Percentiles rank a stretch among this genome's conserved stretches.
Conservation (phyloP, 2,113 vertebrate species). For the Emydura subglobosa region DNA sequence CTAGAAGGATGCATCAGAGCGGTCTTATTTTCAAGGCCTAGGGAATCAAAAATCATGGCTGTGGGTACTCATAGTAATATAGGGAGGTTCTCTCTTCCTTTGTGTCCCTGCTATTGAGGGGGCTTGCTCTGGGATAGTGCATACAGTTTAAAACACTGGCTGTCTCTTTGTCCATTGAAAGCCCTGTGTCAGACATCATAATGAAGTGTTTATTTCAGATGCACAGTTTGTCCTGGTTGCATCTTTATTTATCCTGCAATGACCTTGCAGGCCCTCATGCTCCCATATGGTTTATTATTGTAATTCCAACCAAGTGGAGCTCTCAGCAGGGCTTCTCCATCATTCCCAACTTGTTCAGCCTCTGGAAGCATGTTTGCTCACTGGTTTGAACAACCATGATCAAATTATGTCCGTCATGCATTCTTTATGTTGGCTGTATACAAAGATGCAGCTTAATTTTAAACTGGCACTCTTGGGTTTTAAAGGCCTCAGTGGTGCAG, state of each 20-base stretch:
- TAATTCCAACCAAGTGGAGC: not conserved
- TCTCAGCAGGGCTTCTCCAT: not conserved
- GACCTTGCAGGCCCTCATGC: not conserved
- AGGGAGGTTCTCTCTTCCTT: not conserved
- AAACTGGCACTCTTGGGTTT: not conserved
- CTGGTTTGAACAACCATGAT: not conserved
- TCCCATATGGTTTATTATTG: not conserved
- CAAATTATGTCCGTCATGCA: not conserved
- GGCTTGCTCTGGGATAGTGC: not conserved
- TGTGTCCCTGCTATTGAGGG: fast-evolving
- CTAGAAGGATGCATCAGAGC: not conserved
- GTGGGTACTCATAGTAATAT: not conserved
- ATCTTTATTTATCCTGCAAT: not conserved
- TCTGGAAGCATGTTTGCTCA: not conserved
- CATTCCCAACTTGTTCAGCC: not conserved
- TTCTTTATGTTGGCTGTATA: not conserved
- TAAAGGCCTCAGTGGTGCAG: not conserved
- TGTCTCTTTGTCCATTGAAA: not conserved
- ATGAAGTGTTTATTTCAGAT: not conserved
- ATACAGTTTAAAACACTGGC: not conserved
- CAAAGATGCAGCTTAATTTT: not conserved
- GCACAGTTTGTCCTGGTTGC: not conserved
- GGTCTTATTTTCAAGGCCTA: not conserved
- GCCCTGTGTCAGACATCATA: not conserved
- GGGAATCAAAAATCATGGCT: not conserved